Evolutionary conservation across 2,797 vertebrate genomes (phyloP).

Genomic region (Neosilurus hyrtlii): DNA sequence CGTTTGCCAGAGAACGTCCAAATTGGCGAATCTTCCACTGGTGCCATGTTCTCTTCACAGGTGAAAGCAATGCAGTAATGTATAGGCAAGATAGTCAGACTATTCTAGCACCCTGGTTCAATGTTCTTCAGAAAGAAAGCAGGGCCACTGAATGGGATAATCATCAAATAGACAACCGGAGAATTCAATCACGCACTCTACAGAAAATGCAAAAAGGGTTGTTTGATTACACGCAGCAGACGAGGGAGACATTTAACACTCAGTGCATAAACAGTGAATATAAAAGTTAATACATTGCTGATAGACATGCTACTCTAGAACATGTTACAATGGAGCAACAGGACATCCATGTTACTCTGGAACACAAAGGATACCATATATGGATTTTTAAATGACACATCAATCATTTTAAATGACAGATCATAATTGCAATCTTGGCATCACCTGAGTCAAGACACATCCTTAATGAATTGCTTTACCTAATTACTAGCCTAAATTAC

Average conservation of each 20-base stretch:
- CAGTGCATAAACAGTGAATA: not conserved
- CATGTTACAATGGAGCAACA: too few relatives aligned
- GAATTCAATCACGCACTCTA: slow-evolving; percentile 1
- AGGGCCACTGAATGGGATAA: slow-evolving; percentile 14
- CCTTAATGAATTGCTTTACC: too few relatives aligned
- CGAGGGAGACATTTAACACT: not conserved
- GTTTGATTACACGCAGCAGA: not conserved
- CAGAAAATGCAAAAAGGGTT: not conserved
- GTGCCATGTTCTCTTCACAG: too few relatives aligned
- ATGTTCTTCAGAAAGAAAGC: slow-evolving; percentile 12
- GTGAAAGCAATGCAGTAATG: slow-evolving; percentile 27
- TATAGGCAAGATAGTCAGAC: not conserved
- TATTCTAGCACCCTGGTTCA: slow-evolving; percentile 23
- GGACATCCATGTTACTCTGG: too few relatives aligned
- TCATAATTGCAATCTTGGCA: too few relatives aligned
- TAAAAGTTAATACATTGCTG: not conserved
- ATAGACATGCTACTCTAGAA: not conserved
- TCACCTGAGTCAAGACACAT: too few relatives aligned
- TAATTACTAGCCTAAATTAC: too few relatives aligned
- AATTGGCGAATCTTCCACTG: too few relatives aligned
- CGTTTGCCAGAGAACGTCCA: too few relatives aligned
- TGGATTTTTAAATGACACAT: too few relatives aligned
- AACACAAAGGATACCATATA: too few relatives aligned
- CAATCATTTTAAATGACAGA: too few relatives aligned
- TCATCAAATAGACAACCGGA: slow-evolving; percentile 25